phyloP scores from a whole-genome alignment of 2,797 vertebrate genomes.

The Scolopax rusticola region DNA sequence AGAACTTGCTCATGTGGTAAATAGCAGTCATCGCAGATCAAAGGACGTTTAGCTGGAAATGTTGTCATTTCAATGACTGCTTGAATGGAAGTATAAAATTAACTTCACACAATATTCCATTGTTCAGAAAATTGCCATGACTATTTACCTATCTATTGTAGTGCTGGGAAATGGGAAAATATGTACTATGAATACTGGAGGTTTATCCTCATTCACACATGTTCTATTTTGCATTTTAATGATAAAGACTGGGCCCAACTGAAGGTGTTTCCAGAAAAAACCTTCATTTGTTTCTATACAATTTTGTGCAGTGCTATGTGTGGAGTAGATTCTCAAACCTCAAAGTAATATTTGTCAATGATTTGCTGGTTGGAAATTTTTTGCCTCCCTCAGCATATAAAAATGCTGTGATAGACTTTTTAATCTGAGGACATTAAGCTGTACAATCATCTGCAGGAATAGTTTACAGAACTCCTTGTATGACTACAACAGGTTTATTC shows the following conservation, averaged over 20 bases:
- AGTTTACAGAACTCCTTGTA: constrained; percentile 33
- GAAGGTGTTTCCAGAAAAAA: not conserved
- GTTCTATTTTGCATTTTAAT: not conserved
- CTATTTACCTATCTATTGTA: not conserved
- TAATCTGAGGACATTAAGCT: constrained; percentile 43
- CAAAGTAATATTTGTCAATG: not conserved
- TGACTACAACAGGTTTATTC: constrained; percentile 33
- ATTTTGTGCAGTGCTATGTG: not conserved
- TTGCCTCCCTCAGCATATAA: not conserved
- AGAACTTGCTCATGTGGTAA: not conserved
- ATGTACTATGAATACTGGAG: not conserved
- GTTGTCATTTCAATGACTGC: not conserved
- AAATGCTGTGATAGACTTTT: not conserved
- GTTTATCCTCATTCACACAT: not conserved
- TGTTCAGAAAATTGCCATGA: not conserved
- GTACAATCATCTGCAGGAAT: not conserved
- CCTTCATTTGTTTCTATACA: not conserved
- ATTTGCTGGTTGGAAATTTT: constrained; percentile 7
- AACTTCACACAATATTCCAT: not conserved
- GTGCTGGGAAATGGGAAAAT: not conserved
- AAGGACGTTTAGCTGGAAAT: not conserved
- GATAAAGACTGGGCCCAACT: not conserved
- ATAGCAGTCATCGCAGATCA: not conserved
- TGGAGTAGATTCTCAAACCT: not conserved
- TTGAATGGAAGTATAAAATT: constrained; percentile 8